Conservation (phyloP, 2,113 vertebrate genomes). For the Callaeas wilsoni region DNA sequence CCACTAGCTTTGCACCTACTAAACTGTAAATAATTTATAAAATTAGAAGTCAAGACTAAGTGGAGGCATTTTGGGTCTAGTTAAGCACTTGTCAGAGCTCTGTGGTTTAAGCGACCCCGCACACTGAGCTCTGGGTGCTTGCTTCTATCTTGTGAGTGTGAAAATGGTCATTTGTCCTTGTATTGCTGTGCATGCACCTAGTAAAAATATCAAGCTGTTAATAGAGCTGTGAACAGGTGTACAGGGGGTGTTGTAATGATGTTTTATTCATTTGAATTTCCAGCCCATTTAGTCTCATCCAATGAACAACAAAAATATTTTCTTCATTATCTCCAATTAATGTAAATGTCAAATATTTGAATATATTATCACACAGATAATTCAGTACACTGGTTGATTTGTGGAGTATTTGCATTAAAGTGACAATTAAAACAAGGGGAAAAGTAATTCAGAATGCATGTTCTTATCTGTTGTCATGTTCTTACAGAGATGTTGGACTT, state of each 20-base stretch:
- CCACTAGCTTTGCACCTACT: slow-evolving; percentile 71
- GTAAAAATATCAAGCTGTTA: slow-evolving; percentile 74
- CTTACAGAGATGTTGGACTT: background rate
- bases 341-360: slow-evolving; percentile 80
- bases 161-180: slow-evolving; percentile 54
- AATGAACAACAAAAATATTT: slow-evolving; percentile 77
- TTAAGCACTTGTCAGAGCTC: slow-evolving; percentile 68
- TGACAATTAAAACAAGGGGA: slow-evolving; percentile 45
- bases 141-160: slow-evolving; percentile 35
- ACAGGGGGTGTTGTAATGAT: slow-evolving; percentile 61
- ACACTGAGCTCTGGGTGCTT: slow-evolving; percentile 28
- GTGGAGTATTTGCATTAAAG: slow-evolving; percentile 68
- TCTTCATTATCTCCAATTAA: slow-evolving; percentile 80
- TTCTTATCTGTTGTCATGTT: slow-evolving; percentile 23
- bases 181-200: slow-evolving; percentile 37
- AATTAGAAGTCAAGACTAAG: slow-evolving; percentile 75
- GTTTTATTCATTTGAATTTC: slow-evolving; percentile 78
- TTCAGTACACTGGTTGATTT: slow-evolving; percentile 65
- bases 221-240: slow-evolving; percentile 73
- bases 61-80: slow-evolving; percentile 69
- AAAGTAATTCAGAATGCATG: slow-evolving; percentile 6
- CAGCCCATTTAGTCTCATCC: slow-evolving; percentile 72
- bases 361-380: slow-evolving; percentile 71
- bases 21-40: slow-evolving; percentile 80
- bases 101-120: slow-evolving; percentile 36